Conservation (phyloP, 37 sponge, comb jelly and placozoan genomes). For the Beroe forskalii region DNA sequence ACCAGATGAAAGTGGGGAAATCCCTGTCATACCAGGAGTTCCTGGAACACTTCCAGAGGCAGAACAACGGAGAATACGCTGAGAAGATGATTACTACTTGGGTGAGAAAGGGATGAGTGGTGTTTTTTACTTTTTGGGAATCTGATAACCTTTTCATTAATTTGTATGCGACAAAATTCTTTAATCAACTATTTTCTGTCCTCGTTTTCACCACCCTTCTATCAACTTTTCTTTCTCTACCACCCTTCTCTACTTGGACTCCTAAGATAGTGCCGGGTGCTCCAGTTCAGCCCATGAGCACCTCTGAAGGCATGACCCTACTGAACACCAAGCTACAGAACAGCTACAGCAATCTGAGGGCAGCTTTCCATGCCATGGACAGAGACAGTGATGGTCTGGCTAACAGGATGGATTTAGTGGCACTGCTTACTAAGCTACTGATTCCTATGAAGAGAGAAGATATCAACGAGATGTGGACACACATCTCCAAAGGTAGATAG, state of each 20-base stretch:
- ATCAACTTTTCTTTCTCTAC: neutral
- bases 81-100: conserved; percentile 44
- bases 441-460: conserved; percentile 58
- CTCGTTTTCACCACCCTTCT: neutral
- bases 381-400: conserved; percentile 39
- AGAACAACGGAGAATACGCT: conserved; percentile 7
- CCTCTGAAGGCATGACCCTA: conserved; percentile 6
- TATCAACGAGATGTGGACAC: conserved; percentile 51
- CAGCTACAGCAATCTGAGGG: conserved; percentile 41
- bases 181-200: neutral
- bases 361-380: conserved; percentile 63
- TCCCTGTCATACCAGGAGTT: conserved; percentile 37
- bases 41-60: conserved; percentile 50
- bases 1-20: neutral
- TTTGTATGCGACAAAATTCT: too few relatives aligned
- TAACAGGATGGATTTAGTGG: conserved; percentile 45
- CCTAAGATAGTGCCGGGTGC: conserved; percentile 56
- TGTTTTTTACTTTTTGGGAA: too few relatives aligned
- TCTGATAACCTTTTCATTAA: too few relatives aligned
- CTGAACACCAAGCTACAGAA: conserved; percentile 49
- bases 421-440: conserved; percentile 47
- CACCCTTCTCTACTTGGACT: neutral
- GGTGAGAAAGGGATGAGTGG: conserved; percentile 25
- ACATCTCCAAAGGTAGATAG: conserved; percentile 20
- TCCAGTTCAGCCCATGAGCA: neutral